A percentile compares a stretch with the other conserved stretches of the same genome.
Conservation (phyloP, 2,797 vertebrate species). For the Chlorospingus semifuscus region DNA sequence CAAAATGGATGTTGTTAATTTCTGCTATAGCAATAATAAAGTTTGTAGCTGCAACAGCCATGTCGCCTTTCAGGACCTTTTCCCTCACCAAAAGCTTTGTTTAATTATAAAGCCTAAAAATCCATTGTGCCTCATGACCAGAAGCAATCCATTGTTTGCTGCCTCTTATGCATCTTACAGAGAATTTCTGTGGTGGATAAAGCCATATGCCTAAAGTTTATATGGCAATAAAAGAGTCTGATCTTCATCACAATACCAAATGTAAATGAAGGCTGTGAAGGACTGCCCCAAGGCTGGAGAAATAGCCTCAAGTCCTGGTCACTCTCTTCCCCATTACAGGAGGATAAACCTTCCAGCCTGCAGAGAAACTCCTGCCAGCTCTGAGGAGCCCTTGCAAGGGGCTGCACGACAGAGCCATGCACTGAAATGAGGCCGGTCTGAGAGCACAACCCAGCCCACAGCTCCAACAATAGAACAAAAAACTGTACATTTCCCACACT, state of each 20-base stretch:
- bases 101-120: constrained; percentile 19
- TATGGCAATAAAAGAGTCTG: neutral
- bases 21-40: constrained; percentile 2
- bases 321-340: neutral
- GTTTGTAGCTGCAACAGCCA: neutral
- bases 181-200: neutral
- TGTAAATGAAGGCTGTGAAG: neutral
- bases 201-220: constrained; percentile 4
- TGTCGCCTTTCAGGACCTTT: neutral
- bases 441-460: neutral
- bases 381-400: neutral
- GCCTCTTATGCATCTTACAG: neutral
- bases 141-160: neutral
- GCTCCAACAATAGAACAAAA: neutral
- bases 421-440: neutral
- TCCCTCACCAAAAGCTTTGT: neutral
- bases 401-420: neutral
- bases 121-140: neutral
- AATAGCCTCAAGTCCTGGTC: neutral
- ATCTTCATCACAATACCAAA: constrained; percentile 28
- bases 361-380: neutral
- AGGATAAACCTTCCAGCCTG: neutral
- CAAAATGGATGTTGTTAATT: constrained; percentile 20
- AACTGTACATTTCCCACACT: neutral
- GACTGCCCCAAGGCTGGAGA: neutral